Evolutionary conservation across 2,888 invertebrate genomes (phyloP).

Genomic region (Synanthedon andrenaeformis): DNA sequence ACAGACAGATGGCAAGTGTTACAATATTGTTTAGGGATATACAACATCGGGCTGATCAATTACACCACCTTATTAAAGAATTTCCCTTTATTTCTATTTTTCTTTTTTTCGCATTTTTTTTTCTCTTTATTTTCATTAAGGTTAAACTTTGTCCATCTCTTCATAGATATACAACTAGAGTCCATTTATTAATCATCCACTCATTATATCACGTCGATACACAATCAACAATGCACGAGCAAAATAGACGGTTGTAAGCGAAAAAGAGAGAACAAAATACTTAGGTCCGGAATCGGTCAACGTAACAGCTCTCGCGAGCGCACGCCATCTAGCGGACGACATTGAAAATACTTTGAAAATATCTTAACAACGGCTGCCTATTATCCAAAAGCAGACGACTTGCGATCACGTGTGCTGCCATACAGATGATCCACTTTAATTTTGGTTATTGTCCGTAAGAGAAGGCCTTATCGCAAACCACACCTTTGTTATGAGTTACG

Average conservation of each 20-base stretch:
- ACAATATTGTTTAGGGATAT: constrained; percentile 37
- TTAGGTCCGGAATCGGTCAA: too few relatives aligned
- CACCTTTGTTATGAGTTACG: too few relatives aligned
- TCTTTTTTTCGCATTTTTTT: constrained; percentile 51
- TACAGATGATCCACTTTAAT: too few relatives aligned
- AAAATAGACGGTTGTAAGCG: constrained; percentile 48
- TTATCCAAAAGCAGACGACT: too few relatives aligned
- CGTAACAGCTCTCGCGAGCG: too few relatives aligned
- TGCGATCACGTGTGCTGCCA: too few relatives aligned
- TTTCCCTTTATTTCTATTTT: constrained; percentile 68
- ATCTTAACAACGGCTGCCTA: too few relatives aligned
- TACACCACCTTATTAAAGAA: constrained; percentile 63
- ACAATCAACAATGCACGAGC: constrained; percentile 39
- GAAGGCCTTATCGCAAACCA: too few relatives aligned
- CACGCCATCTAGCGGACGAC: background rate
- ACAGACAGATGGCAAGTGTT: constrained; percentile 54
- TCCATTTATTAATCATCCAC: constrained; percentile 37
- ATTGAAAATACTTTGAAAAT: background rate
- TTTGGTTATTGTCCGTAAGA: too few relatives aligned
- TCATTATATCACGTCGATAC: constrained; percentile 32
- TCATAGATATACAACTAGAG: constrained; percentile 43
- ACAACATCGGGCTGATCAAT: constrained; percentile 55
- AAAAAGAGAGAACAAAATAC: constrained; percentile 58
- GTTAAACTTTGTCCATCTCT: constrained; percentile 61
- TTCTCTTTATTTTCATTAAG: constrained; percentile 69